Base-by-base conservation (phyloP, 2,113 vertebrate species). In the Hemichromis elongatus region DNA sequence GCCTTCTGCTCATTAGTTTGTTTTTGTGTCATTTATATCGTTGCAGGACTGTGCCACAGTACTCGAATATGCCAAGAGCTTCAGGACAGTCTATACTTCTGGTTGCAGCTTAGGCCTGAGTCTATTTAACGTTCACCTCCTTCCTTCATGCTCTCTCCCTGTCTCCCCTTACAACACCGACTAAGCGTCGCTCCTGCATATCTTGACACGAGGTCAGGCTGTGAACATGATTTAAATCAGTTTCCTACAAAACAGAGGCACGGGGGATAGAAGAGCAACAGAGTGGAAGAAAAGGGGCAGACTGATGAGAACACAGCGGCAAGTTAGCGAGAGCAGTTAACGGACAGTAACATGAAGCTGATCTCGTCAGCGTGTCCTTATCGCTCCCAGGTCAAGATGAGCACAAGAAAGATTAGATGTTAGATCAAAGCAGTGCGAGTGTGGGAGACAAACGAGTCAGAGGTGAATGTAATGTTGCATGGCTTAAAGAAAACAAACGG, bases 301-400 rank as follows among this genome's bases (percentile, higher is more conserved):
- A 70, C 5, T 53, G 52, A 78, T 42, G 54, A 73, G 45, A 82
- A 18, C 40, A 45, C 50, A 81, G 77, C 54, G 45, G 66, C 35
- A 57, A 52, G 77, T 55, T 50, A 77, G 54, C 6, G 2, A 70
- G 12, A 77, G 80, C 16, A 12, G 33, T 5, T 14, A 83, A 77
- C 30, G 40, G 68, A n/a, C 37, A 8, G 57, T 13, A 50, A 54
- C 28, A 57, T 10, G 11, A 56, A 75, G 83, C 19, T 10, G 79
- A 50, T 79, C 47, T 83, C 66, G 90, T 82, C 87, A 84, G 77
- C 82, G 33, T 78, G 57, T 40, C 28, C 14, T 87, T 70, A 87
- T 85, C 28, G 3, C 81, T 63, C 21, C 3, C 40, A 56, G 75
- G 79, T 86, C 85, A 86, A 24, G 59, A 53, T 47, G 45, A 47